Percentiles rank a stretch among this genome's conserved stretches.
These are phyloP conservation scores for Drosophila teissieri DNA, from an alignment of 1,140 invertebrate species.

Conservation along the genomic window DNA sequence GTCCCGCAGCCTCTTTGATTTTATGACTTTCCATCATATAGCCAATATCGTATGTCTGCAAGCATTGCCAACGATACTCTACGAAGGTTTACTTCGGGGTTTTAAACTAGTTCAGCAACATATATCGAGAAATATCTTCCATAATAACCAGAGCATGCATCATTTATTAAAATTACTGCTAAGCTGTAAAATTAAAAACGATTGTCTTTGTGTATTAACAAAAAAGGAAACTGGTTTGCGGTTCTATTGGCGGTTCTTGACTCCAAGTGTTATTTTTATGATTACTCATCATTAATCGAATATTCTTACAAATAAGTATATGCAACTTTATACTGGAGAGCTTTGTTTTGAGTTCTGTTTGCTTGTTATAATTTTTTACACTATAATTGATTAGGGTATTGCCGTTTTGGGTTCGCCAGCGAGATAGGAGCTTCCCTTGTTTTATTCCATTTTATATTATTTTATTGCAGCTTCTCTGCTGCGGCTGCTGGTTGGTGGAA, in stretches of 20 bases:
- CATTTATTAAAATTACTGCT: neutral
- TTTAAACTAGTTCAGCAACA: no score
- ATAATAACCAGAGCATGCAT: neutral
- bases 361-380: neutral
- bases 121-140: neutral
- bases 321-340: neutral
- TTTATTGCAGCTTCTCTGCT: conserved; percentile 44
- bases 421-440: neutral
- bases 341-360: neutral
- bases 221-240: conserved; percentile 6
- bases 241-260: neutral
- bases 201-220: no score
- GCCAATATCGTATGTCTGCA: conserved; percentile 15
- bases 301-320: neutral
- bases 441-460: conserved; percentile 36
- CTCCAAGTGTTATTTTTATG: neutral
- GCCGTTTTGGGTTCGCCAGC: neutral
- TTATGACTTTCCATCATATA: conserved; percentile 50
- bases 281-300: neutral
- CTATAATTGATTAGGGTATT: conserved; percentile 6
- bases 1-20: conserved; percentile 44
- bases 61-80: conserved; percentile 27
- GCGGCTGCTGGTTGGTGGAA: conserved; percentile 8
- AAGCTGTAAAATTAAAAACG: neutral
- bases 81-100: no score